Evolutionary conservation across 2,113 vertebrate genomes (phyloP), one percentile per base, ranked within the genome.

Genomic region (Misgurnus anguillicaudatus): DNA sequence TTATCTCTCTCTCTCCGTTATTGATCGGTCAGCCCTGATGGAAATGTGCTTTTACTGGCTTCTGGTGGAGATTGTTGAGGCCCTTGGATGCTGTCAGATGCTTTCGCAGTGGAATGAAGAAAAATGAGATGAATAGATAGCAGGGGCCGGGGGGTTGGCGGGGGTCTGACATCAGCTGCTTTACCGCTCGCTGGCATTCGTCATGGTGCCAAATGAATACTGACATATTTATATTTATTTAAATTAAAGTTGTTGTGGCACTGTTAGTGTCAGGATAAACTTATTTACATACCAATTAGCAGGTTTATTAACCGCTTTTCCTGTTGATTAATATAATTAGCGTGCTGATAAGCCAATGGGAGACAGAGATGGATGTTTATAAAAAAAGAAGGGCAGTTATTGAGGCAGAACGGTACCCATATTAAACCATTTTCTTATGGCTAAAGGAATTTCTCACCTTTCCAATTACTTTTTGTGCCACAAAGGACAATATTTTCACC

Each of bases 201-300:
- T 60, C 38, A 60, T 1, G 0, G 57, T 62, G 58, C 55, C 70
- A 83, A 87, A 87, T 86, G 85, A 89, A 84, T 85, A 86, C 66
- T 85, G 88, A 85, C 78, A 65, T 83, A 74, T 90, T 89, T 86
- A 78, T 82, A 85, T 87, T 88, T 85, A 80, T 86, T 85, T 84
- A 87, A 78, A 87, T 87, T 78, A 83, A 83, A 83, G 80, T 80
- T 78, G 85, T 87, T 84, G 83, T 79, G 83, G 68, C 75, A 75
- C 61, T 57, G 83, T 75, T 79, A 70, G 66, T 85, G 86, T 86
- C 81, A 81, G 86, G 83, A 86, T 81, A 72, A 85, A 81, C 86
- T 85, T 88, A 88, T 88, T 88, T 88, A 87, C 86, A 87, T 87
- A 84, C 41, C 86, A 87, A 87, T 88, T 88, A 88, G 84, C 75